Evolutionary conservation across 2,797 vertebrate genomes (phyloP), one percentile per base, ranked within the genome.

Genomic region (Gymnothorax javanicus): DNA sequence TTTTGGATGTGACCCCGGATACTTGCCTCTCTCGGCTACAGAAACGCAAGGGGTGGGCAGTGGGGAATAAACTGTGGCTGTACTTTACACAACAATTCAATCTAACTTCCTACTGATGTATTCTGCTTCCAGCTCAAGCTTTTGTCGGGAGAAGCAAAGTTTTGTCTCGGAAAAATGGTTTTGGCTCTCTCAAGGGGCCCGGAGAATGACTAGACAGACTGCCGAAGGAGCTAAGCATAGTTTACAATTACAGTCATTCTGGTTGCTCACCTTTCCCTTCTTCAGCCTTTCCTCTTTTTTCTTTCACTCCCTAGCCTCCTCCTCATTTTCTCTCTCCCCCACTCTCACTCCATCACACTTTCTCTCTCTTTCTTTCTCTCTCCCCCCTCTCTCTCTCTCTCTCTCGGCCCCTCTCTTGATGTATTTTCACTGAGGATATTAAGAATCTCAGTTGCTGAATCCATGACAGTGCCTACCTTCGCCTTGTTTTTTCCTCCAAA

Each of bases 381-480:
- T 60, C 59, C 9, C 12, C 9, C 0, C 59, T 60, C 59, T 60
- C 7, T 12, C 27, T 73, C 11, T 73, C 25, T 73, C 25, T 33
- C 8, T 73, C 25, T 73, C 69, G 3, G 25, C 33, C 69, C 27
- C 69, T 73, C 67, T 69, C 67, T 69, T 6, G 11, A 17, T 60
- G 15, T 84, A 11, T 59, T 67, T 50, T 33, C 9, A n/a, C n/a
- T 7, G 23, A 7, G 56, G 15, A 5, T 13, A 33, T 27, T 52
- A 85, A 86, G 88, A 89, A 89, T 95, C 94, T 93, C 86, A 91
- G 93, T 91, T 93, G 94, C 94, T 93, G 93, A 93, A 93, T 94
- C 95, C 92, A 91, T 93, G 93, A 94, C 95, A 94, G 93, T 93
- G 90, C 88, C 92, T 89, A 79, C 88, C 93, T 91, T 59, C 33